Percentiles rank a stretch among this genome's conserved stretches.
These are phyloP conservation scores for Myotis findleyi DNA, from an alignment of 2,797 vertebrate species.

Conservation along the genomic window DNA sequence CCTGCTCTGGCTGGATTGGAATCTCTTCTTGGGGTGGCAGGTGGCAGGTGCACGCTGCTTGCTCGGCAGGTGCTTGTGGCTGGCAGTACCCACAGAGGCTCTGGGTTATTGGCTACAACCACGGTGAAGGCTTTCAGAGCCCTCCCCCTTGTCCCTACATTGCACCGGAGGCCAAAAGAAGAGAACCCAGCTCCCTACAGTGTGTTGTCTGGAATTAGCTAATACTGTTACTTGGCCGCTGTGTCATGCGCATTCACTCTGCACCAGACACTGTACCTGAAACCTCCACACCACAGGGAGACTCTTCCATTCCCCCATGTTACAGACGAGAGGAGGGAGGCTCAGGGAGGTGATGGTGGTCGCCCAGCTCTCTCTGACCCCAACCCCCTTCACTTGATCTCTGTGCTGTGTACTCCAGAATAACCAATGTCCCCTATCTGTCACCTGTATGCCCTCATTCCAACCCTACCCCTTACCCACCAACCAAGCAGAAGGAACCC, in stretches of 20 bases:
- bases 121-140: background rate
- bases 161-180: fast-evolving
- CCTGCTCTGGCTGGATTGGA: conserved; percentile 48
- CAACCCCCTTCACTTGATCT: background rate
- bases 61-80: conserved; percentile 52
- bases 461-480: background rate
- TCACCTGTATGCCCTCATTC: background rate
- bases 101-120: background rate
- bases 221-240: background rate
- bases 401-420: background rate
- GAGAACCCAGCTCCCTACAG: background rate
- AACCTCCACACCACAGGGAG: background rate
- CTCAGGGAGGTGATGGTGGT: background rate
- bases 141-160: background rate
- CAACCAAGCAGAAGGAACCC: background rate
- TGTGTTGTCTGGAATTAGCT: background rate
- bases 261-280: background rate
- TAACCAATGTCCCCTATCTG: background rate
- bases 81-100: background rate
- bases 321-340: background rate
- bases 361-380: background rate
- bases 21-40: conserved; percentile 51
- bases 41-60: conserved; percentile 6
- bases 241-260: background rate
- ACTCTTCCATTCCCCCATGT: background rate